Conservation (phyloP, 2,888 invertebrate genomes). For the Ceriagrion tenellum region DNA sequence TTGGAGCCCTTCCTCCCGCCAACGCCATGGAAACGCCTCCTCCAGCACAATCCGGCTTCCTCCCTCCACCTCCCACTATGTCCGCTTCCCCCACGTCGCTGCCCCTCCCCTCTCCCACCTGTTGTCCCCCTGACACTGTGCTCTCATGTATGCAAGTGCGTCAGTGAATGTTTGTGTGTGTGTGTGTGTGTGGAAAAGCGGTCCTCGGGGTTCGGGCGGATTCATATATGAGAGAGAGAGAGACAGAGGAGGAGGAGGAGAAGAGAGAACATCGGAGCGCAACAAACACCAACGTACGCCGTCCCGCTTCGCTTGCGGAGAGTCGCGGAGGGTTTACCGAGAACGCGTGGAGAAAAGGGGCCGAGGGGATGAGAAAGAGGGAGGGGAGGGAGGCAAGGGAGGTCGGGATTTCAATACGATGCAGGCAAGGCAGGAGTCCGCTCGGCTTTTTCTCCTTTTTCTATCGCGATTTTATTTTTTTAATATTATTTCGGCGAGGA, state of each 20-base stretch:
- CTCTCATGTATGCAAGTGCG: no score
- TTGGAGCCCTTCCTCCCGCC: no score
- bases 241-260: no score
- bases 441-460: background rate
- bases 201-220: background rate
- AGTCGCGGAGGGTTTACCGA: no score
- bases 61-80: background rate
- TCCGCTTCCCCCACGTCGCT: background rate
- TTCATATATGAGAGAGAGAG: background rate
- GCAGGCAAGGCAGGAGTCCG: background rate
- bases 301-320: no score
- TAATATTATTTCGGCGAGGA: background rate
- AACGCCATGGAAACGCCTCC: background rate
- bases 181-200: background rate
- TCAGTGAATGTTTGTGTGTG: no score
- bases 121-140: background rate
- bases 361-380: background rate
- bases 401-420: background rate
- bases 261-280: no score
- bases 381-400: background rate
- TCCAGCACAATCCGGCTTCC: background rate
- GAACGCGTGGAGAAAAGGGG: background rate
- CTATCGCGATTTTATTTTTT: no score
- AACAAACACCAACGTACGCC: no score
- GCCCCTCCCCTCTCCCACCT: background rate